These are phyloP conservation scores for Pachyrhynchus sulphureomaculatus DNA, from an alignment of 1,140 invertebrate species.

Conservation along the genomic window DNA sequence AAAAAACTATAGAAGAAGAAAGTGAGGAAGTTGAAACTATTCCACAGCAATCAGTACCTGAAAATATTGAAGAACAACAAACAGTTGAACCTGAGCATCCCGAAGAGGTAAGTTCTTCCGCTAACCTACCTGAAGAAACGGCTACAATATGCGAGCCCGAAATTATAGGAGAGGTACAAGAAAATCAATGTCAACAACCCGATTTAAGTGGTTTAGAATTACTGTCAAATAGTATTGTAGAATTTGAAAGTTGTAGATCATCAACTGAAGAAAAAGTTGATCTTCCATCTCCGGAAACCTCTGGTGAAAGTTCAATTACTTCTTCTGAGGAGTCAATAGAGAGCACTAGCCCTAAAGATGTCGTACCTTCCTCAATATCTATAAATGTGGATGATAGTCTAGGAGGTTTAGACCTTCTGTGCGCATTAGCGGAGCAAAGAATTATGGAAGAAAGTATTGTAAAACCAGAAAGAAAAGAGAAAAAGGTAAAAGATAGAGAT, in stretches of 20 bases:
- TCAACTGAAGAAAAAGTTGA: slow-evolving; percentile 31
- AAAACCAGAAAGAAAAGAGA: slow-evolving; percentile 39
- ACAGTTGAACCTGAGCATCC: not conserved
- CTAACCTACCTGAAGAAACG: not conserved
- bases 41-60: not conserved
- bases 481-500: slow-evolving; percentile 33
- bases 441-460: slow-evolving; percentile 72
- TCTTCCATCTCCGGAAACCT: slow-evolving; percentile 38
- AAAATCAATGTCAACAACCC: slow-evolving; percentile 32
- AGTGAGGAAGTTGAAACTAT: not conserved
- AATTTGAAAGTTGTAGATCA: slow-evolving; percentile 59
- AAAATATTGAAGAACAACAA: not conserved
- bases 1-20: not conserved
- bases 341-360: not conserved
- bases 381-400: slow-evolving; percentile 54
- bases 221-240: slow-evolving; percentile 77
- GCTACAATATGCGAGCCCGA: not conserved
- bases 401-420: slow-evolving; percentile 76
- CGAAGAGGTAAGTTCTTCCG: not conserved
- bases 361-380: not conserved
- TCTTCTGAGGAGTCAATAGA: not conserved
- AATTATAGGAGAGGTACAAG: slow-evolving; percentile 7
- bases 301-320: not conserved
- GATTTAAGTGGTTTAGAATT: slow-evolving; percentile 80
- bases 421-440: slow-evolving; percentile 81